A percentile compares a stretch with the other conserved stretches of the same genome.
Evolutionary conservation across 2,888 invertebrate species (phyloP).

Genomic region (Pterostichus niger): DNA sequence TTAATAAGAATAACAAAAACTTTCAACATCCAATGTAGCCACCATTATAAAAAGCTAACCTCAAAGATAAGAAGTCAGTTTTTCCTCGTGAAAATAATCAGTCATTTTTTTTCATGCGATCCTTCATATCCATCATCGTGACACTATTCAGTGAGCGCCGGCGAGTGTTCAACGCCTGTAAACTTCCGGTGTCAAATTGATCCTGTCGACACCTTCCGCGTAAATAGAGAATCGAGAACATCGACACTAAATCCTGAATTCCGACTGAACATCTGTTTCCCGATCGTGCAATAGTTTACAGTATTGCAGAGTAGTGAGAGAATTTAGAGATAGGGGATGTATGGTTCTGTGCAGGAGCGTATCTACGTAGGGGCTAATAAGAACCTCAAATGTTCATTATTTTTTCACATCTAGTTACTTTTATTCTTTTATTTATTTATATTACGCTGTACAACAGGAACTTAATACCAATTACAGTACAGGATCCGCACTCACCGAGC

Average conservation of each 20-base stretch:
- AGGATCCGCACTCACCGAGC: no score
- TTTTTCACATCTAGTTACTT: no score
- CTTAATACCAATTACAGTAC: no score
- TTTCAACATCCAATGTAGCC: neutral
- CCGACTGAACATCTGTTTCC: neutral
- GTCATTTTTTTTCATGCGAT: slow-evolving; percentile 20
- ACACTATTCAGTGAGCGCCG: slow-evolving; percentile 1
- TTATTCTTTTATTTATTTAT: no score
- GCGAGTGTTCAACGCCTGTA: neutral
- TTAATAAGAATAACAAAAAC: no score
- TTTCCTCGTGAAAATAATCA: neutral
- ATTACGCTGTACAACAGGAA: no score
- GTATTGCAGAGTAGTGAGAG: neutral
- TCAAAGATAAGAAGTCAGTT: slow-evolving; percentile 12
- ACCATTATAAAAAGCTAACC: neutral
- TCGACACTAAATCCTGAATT: neutral
- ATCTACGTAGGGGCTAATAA: no score
- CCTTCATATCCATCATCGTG: slow-evolving; percentile 27
- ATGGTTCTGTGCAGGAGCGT: no score
- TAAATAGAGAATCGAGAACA: slow-evolving; percentile 5
- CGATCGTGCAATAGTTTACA: neutral
- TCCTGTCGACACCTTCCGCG: slow-evolving; percentile 39
- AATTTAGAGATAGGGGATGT: neutral
- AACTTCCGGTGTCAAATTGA: slow-evolving; percentile 51
- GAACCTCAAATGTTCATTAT: no score